Evolutionary conservation across 1,140 invertebrate species (phyloP).

Genomic region (Spodoptera litura): DNA sequence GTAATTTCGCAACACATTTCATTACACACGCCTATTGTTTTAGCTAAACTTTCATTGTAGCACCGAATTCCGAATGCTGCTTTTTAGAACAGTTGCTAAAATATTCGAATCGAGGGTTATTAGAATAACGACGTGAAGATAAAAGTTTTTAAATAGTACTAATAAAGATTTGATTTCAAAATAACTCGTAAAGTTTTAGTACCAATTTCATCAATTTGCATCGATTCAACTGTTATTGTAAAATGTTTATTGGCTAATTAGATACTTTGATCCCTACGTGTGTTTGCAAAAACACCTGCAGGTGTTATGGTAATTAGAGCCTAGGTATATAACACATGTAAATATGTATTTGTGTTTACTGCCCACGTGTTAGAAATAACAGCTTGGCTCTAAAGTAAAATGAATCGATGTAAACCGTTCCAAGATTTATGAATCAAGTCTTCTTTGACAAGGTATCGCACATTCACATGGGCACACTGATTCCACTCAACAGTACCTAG

Average conservation of each 20-base stretch:
- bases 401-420: no score
- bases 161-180: constrained; percentile 3
- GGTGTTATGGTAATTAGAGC: not conserved
- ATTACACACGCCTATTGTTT: constrained; percentile 35
- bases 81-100: not conserved
- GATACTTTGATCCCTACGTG: not conserved
- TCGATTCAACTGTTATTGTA: constrained; percentile 3
- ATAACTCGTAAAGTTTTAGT: constrained; percentile 17
- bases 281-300: constrained; percentile 6
- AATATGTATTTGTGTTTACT: not conserved
- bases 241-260: not conserved
- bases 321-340: not conserved
- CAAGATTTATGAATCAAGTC: no score
- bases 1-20: constrained; percentile 40
- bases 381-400: no score
- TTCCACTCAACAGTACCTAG: no score
- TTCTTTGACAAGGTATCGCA: no score
- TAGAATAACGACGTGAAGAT: not conserved
- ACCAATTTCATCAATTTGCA: not conserved
- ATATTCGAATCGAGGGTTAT: not conserved
- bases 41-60: constrained; percentile 21
- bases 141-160: not conserved
- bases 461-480: no score
- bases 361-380: not conserved
- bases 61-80: not conserved